These are phyloP conservation scores for Rotaria macrura DNA, from an alignment of 2,888 invertebrate species.

Conservation along the genomic window DNA sequence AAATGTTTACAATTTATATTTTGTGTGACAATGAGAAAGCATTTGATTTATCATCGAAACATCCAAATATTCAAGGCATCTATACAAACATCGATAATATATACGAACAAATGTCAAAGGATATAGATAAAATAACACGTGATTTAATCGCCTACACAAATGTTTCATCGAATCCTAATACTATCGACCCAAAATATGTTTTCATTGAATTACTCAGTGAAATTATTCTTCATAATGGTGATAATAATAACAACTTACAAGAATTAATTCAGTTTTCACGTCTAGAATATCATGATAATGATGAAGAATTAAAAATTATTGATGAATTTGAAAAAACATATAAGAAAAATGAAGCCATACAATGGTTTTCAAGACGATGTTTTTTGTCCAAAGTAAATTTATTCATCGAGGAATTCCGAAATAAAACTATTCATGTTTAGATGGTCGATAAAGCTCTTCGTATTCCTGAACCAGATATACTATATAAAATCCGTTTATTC, in stretches of 20 bases:
- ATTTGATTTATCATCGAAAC: neutral
- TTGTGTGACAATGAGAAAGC: neutral
- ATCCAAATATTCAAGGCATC: neutral
- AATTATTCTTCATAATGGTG: neutral
- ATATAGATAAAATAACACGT: neutral
- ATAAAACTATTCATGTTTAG: neutral
- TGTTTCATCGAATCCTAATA: neutral
- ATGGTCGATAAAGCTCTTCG: neutral
- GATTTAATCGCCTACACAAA: neutral
- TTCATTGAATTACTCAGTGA: neutral
- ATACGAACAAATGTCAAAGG: neutral
- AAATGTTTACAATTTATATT: neutral
- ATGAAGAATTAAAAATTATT: neutral
- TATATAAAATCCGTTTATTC: neutral
- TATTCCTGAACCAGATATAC: neutral
- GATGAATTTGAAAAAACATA: neutral
- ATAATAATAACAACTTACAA: neutral
- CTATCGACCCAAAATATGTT: neutral
- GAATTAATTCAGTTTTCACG: neutral
- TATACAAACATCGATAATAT: neutral
- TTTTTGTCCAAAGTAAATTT: neutral
- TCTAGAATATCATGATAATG: neutral
- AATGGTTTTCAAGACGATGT: neutral
- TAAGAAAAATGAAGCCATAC: neutral
- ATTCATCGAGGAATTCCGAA: neutral